These are phyloP conservation scores for Callaeas wilsoni DNA, from an alignment of 2,113 vertebrate species.

Conservation along the genomic window DNA sequence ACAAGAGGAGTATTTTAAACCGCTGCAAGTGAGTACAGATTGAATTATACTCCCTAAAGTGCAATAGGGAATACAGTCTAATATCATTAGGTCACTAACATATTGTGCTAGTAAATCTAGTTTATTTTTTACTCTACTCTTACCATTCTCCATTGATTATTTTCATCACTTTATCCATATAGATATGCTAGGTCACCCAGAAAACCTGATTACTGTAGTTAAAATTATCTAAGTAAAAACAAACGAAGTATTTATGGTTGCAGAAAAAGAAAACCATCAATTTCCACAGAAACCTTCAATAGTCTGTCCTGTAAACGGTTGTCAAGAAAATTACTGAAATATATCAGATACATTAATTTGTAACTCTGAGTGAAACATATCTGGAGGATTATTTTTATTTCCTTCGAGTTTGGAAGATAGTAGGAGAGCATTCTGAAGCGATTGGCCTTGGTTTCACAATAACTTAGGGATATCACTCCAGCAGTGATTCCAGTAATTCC, in stretches of 20 bases:
- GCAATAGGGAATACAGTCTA: conserved; percentile 37
- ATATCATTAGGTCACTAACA: conserved; percentile 60
- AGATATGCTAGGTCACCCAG: conserved; percentile 46
- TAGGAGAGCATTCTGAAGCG: neutral
- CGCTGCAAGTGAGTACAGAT: conserved; percentile 19
- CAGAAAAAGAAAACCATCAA: neutral
- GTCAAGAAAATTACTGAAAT: neutral
- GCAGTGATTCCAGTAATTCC: neutral
- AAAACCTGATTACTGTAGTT: conserved; percentile 56
- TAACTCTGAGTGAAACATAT: neutral
- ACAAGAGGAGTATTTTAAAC: neutral
- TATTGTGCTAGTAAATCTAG: conserved; percentile 31
- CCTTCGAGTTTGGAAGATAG: neutral
- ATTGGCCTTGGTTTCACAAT: neutral
- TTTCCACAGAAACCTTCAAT: neutral
- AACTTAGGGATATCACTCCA: neutral
- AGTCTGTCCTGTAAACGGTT: neutral
- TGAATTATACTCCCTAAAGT: conserved; percentile 58
- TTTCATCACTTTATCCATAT: conserved; percentile 48
- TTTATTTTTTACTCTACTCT: conserved; percentile 48
- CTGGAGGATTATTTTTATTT: neutral
- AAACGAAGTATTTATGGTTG: neutral
- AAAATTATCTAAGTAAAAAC: conserved; percentile 54
- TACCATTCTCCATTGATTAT: conserved; percentile 55
- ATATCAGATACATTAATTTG: neutral